Base-by-base conservation (phyloP, 2,888 invertebrate genomes). In the Acholoe squamosa region DNA sequence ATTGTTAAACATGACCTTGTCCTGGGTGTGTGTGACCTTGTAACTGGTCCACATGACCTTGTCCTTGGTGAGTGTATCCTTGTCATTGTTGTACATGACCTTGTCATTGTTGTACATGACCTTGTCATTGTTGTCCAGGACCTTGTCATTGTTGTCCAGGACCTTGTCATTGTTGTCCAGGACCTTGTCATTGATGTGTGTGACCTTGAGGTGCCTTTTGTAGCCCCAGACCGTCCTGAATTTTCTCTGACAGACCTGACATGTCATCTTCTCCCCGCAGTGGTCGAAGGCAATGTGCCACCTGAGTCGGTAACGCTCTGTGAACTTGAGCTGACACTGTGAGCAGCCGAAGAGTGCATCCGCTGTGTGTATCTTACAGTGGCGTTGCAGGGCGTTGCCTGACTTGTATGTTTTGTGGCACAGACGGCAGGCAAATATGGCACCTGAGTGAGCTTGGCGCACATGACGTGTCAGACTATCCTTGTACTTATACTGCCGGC, bases 401-500 rank as follows among this genome's bases (percentile, higher is more conserved):
- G 77, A 77, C 31, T 77, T 77, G 34, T 77, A 77, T 3, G 28
- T 77, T 31, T 77, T 77, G 77, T 31, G n/a, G 77, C 77, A 77
- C n/a, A 77, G 19, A 3, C 28, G 19, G 34, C 77, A 77, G 31
- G 77, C 77, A 28, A 77, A 77, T 3, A 77, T 31, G 1, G 34
- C 34, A 1, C 34, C 77, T 19, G 77, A 77, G 77, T 77, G 77
- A 5, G 77, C 77, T 19, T 77, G 77, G 7, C 34, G 19, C 33
- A 77, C 77, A 31, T 77, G 77, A 3, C 77, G 77, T 3, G 77
- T 77, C n/a, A 77, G 77, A 16, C 77, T 77, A 31, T 77, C 77
- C 77, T 77, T 77, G 77, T 77, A 77, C 77, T 77, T 77, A 31
- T 77, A 77, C n/a, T 19, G 19, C n/a, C 77, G 77, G 34, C 28